phyloP scores from a whole-genome alignment of 2,888 invertebrate species.

The Stenodera caucasica region DNA sequence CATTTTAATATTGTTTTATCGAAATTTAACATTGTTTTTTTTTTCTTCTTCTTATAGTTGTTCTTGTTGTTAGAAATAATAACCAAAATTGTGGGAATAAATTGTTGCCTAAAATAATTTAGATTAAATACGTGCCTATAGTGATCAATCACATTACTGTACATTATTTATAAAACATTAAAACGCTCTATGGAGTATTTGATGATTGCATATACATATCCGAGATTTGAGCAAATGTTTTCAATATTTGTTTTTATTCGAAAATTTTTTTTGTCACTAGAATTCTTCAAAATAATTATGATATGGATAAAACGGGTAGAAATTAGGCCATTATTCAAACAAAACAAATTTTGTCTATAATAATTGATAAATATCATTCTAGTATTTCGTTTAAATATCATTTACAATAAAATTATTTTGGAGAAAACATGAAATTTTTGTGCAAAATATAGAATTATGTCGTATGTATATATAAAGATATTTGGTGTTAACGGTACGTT shows the following conservation, averaged over 20 bases:
- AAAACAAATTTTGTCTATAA: too few species aligned
- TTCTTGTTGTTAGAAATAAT: not conserved
- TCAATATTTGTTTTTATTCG: constrained; percentile 18
- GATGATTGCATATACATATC: constrained; percentile 31
- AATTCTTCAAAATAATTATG: too few species aligned
- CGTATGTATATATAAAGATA: constrained; percentile 21
- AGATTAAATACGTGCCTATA: constrained; percentile 35
- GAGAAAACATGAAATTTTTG: not conserved
- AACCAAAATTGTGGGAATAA: constrained; percentile 13
- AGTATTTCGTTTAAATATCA: too few species aligned
- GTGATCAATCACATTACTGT: constrained; percentile 38
- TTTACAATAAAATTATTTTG: too few species aligned
- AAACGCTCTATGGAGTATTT: constrained; percentile 31
- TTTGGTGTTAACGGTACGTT: constrained; percentile 29
- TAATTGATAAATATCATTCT: too few species aligned
- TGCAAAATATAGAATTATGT: constrained; percentile 11
- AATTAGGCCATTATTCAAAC: too few species aligned
- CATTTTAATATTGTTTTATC: constrained; percentile 37
- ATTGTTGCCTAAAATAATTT: constrained; percentile 12
- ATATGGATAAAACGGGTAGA: too few species aligned
- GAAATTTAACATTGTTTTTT: constrained; percentile 27
- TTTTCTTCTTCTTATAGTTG: too few species aligned
- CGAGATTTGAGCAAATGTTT: constrained; percentile 34
- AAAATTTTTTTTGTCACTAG: not conserved
- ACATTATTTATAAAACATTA: constrained; percentile 32